A percentile compares a stretch with the other conserved stretches of the same genome.
These are phyloP conservation scores for Cylloceria caligata DNA, from an alignment of 2,888 invertebrate species.

Conservation along the genomic window DNA sequence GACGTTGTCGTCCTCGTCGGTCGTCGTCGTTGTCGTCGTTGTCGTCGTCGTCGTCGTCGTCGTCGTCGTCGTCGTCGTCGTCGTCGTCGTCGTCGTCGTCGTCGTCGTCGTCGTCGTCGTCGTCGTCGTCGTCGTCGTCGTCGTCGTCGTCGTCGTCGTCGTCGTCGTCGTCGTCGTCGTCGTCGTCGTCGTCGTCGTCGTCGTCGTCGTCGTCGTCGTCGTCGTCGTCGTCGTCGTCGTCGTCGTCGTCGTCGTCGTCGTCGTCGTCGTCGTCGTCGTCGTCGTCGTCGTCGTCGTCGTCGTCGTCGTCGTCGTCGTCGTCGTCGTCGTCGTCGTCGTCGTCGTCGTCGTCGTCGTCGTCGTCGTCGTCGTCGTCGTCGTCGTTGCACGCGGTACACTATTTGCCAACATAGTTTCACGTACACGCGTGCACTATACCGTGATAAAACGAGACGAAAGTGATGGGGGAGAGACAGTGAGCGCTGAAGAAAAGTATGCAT, in stretches of 20 bases:
- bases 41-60: not conserved
- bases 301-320: slow-evolving; percentile 3
- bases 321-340: not conserved
- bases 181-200: slow-evolving; percentile 3
- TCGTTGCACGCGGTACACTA: slow-evolving; percentile 39
- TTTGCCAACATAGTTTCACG: slow-evolving; percentile 58
- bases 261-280: not conserved
- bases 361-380: not conserved
- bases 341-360: not conserved
- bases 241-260: slow-evolving; percentile 3
- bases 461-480: slow-evolving; percentile 23
- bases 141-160: not conserved
- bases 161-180: not conserved
- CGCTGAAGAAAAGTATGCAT: slow-evolving; percentile 29
- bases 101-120: not conserved
- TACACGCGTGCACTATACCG: slow-evolving; percentile 50
- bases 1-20: not conserved
- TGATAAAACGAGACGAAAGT: slow-evolving; percentile 56
- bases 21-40: no score
- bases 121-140: slow-evolving; percentile 3
- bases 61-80: slow-evolving; percentile 3
- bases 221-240: not conserved
- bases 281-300: not conserved
- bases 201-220: not conserved
- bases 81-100: not conserved